Base-by-base conservation (phyloP, 2,113 vertebrate species). In the Calidris pugnax region DNA sequence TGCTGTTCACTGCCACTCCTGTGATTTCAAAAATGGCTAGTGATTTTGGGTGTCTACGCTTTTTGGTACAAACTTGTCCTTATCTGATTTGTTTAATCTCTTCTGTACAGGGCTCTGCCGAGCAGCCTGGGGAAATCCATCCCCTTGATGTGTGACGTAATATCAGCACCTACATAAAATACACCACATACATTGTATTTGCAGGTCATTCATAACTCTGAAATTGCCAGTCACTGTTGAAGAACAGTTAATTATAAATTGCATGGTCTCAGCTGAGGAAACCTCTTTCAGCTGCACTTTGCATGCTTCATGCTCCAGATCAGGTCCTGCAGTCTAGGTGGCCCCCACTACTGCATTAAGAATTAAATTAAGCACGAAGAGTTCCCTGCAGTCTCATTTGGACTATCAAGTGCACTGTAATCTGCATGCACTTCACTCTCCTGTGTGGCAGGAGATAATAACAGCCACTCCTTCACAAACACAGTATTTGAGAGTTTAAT, bases 31-130 rank as follows among this genome's bases (percentile, higher is more conserved):
- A 96, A 75, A 43, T 74, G 16, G 20, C 50, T 88, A n/a, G n/a
- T 88, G 39, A 20, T 50, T 86, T 88, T 39, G 16, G 10, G 4
- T 79, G 43, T 62, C 63, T 80, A 2, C 27, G 2, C 51, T 82
- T 62, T 85, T 56, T 85, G 68, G 33, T 78, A 33, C 28, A 74
- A 89, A 43, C n/a, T 78, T 89, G 50, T 84, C 55, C 33, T 84
- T 80, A 35, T 67, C 56, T 92, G 73, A 8, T 81, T 86, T 88
- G 73, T 95, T 95, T 92, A 68, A 85, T 96, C 86, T 95, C 51
- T 90, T 91, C 80, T 89, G 88, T 92, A 9, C 88, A 78, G 76
- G 90, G 85, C 73, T 94, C 57, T 90, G 85, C 24, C 1, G 3
- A 87, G 90, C 75, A 95, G 88, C 68, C 60, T 84, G 68, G 90